phyloP scores from a whole-genome alignment of 2,113 vertebrate species.

The Eublepharis macularius region DNA sequence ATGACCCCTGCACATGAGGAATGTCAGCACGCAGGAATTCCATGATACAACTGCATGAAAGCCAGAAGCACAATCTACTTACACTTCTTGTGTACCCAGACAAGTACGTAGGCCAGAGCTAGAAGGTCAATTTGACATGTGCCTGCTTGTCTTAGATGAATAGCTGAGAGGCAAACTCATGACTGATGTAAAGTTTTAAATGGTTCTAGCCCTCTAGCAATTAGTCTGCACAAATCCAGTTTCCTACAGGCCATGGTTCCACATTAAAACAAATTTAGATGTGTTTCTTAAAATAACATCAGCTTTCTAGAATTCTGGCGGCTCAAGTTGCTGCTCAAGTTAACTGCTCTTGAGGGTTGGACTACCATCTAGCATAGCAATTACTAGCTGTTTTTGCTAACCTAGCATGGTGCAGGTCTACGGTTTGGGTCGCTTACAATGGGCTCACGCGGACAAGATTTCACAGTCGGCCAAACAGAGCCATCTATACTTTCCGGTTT shows the following conservation, averaged over 20 bases:
- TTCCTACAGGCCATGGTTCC: background rate
- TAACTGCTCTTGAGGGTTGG: background rate
- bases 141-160: background rate
- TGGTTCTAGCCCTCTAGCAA: background rate
- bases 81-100: background rate
- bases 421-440: no score
- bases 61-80: background rate
- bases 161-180: background rate
- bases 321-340: background rate
- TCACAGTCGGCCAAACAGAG: no score
- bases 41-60: background rate
- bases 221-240: background rate
- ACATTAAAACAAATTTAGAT: background rate
- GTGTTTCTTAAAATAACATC: fast-evolving
- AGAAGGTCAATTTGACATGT: background rate
- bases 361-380: background rate
- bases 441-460: no score
- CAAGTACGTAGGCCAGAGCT: background rate
- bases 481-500: no score
- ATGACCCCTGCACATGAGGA: no score
- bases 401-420: no score
- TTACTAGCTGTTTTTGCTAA: background rate
- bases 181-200: background rate
- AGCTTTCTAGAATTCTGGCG: background rate
- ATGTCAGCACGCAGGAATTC: background rate